Evolutionary conservation across 2,797 vertebrate species (phyloP).

Genomic region (Amblyraja radiata): DNA sequence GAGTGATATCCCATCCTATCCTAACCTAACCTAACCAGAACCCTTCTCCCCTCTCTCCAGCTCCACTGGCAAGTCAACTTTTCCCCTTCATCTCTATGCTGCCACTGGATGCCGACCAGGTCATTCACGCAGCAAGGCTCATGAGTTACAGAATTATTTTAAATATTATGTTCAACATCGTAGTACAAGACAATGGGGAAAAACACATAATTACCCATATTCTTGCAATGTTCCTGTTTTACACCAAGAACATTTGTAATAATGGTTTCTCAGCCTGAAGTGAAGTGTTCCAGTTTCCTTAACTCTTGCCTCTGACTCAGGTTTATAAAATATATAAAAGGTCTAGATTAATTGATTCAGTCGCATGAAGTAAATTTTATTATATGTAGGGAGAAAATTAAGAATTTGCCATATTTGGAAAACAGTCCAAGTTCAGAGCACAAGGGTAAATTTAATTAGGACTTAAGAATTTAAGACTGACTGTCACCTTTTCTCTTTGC

Average conservation of each 20-base stretch:
- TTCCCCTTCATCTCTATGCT: too few species aligned
- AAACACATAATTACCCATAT: background rate
- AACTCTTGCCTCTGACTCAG: background rate
- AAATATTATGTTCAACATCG: background rate
- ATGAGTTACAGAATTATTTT: background rate
- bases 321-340: background rate
- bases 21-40: too few species aligned
- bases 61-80: too few species aligned
- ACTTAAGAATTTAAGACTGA: background rate
- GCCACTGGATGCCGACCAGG: too few species aligned
- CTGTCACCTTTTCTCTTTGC: background rate
- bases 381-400: constrained; percentile 13
- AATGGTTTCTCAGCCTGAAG: background rate
- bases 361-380: constrained; percentile 15
- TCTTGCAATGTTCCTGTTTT: background rate
- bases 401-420: constrained; percentile 18
- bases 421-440: constrained; percentile 15
- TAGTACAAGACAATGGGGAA: background rate
- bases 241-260: background rate
- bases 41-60: too few species aligned
- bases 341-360: constrained; percentile 26
- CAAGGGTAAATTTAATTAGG: constrained; percentile 22
- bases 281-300: background rate
- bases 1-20: too few species aligned
- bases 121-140: too few species aligned